Conservation (phyloP, 2,888 invertebrate genomes). For the Acronicta alni region DNA sequence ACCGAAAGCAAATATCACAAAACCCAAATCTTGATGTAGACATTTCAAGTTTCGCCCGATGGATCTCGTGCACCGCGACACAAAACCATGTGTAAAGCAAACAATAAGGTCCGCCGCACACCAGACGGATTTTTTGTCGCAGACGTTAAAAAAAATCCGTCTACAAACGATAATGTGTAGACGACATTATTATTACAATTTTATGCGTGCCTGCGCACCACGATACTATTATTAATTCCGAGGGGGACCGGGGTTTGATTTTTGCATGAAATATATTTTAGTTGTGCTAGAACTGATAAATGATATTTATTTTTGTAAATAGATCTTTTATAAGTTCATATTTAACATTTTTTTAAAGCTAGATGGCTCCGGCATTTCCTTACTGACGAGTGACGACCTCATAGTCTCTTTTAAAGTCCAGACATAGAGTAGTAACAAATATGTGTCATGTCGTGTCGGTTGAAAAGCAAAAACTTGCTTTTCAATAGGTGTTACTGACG, state of each 20-base stretch:
- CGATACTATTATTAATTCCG: not conserved
- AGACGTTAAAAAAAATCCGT: conserved; percentile 57
- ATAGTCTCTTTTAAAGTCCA: too few species aligned
- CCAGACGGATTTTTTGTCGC: conserved; percentile 53
- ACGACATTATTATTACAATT: conserved; percentile 47
- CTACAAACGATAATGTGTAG: conserved; percentile 39
- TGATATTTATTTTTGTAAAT: too few species aligned
- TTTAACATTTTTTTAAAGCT: too few species aligned
- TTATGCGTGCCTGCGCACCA: not conserved
- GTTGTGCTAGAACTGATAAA: too few species aligned
- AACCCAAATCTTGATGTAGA: conserved; percentile 7
- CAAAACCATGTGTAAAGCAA: conserved; percentile 48
- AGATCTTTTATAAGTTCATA: too few species aligned
- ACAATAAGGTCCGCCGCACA: conserved; percentile 43
- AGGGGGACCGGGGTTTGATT: not conserved
- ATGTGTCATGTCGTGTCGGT: too few species aligned
- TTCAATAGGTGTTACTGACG: too few species aligned
- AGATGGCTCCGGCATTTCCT: too few species aligned
- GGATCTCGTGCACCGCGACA: conserved; percentile 12
- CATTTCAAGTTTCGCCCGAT: not conserved
- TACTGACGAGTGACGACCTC: too few species aligned
- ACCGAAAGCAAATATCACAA: too few species aligned
- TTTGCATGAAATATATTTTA: not conserved
- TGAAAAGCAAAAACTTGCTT: too few species aligned
- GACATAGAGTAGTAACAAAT: too few species aligned